Evolutionary conservation across 2,113 vertebrate species (phyloP), one percentile per base, ranked within the genome.

Genomic region (Daphoenositta chrysoptera): DNA sequence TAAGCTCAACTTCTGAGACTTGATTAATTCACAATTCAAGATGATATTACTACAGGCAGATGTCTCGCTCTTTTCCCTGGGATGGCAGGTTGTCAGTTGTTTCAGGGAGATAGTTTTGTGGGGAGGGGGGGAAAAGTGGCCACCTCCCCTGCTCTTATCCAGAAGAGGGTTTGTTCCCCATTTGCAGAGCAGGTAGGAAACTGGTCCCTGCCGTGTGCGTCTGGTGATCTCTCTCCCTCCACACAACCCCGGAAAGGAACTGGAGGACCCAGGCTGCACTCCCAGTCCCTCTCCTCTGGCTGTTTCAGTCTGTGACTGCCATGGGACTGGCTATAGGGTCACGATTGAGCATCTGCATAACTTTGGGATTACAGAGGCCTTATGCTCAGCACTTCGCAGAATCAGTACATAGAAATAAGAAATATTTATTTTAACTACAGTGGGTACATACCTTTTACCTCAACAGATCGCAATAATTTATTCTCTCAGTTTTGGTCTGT

Each of bases 1-100:
- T 93, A 81, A 96, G 88, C 93, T 96, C 83, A 87, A 78, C 92
- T 96, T 87, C 56, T 65, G 80, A 90, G 83, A 75, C 76, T 89
- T 71, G 72, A 95, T 94, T 96, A 94, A 97, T 93, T 94, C 63
- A 2, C 80, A 42, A 71, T 81, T 93, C 83, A 87, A 92, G 90
- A 93, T 39, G 92, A 81, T 87, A 61, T 37, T 65, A 37, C 92
- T 84, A 13, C 75, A 96, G 79, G 69, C 90, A 94, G 40, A 78
- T 30, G 53, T 81, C 86, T 94, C 14, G 0, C 48, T 80, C n/a
- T 1, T 58, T 75, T 96, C 69, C 28, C 92, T 42, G 56, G 44
- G 13, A 60, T 95, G 93, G 76, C 93, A 96, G 85, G 35, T 45
- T 96, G 85, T 89, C 94, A 81, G 51, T 71, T 58, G 22, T 47